Conservation (phyloP, 2,797 vertebrate species). For the Craterocephalus amniculus region DNA sequence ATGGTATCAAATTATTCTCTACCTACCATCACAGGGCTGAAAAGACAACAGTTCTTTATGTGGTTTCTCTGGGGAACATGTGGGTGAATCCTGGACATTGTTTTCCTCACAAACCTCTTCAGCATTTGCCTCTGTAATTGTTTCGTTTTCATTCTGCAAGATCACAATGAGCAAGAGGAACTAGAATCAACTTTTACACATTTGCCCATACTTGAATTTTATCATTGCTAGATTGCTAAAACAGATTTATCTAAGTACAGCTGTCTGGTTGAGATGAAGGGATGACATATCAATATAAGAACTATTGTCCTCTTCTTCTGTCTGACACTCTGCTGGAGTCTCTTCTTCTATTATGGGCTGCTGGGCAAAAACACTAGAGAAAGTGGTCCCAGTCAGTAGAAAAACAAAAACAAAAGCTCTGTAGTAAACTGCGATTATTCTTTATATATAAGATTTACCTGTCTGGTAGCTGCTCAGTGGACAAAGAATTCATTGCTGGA, state of each 20-base stretch:
- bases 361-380: constrained; percentile 47
- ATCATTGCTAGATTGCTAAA: neutral
- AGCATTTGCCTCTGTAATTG: constrained; percentile 29
- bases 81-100: constrained; percentile 21
- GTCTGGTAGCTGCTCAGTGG: constrained; percentile 47
- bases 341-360: constrained; percentile 40
- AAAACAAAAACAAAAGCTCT: constrained; percentile 10
- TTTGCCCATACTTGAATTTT: neutral
- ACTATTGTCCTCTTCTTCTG: constrained; percentile 30
- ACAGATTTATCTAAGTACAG: constrained; percentile 25
- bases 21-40: constrained; percentile 50
- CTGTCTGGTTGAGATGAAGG: constrained; percentile 45
- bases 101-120: constrained; percentile 46
- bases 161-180: constrained; percentile 8
- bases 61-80: constrained; percentile 29
- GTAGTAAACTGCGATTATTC: neutral
- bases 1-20: neutral
- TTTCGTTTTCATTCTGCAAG: constrained; percentile 33
- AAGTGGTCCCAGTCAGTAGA: constrained; percentile 9
- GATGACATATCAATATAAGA: constrained; percentile 46
- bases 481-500: constrained; percentile 14
- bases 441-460: constrained; percentile 40
- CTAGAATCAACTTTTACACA: neutral
- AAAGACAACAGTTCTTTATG: constrained; percentile 24
- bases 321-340: constrained; percentile 26